Evolutionary conservation across 2,797 vertebrate genomes (phyloP).

Genomic region (Sebastes steindachneri): DNA sequence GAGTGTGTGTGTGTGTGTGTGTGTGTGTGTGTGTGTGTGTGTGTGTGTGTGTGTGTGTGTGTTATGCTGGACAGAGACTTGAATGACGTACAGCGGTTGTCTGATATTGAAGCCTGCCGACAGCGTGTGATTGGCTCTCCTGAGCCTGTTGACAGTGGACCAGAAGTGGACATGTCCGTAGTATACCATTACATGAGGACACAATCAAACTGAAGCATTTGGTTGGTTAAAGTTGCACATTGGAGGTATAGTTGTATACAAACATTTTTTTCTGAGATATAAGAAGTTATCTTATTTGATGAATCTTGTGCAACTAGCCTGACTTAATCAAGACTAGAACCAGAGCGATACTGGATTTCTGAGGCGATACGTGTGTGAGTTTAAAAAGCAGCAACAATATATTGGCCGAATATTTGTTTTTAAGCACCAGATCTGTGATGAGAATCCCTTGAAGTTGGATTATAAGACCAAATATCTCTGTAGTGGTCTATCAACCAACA

Average conservation of each 20-base stretch:
- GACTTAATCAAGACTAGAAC: neutral
- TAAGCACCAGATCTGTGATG: neutral
- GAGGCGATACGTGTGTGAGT: neutral
- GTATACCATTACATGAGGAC: slow-evolving; percentile 64
- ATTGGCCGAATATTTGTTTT: neutral
- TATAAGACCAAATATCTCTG: neutral
- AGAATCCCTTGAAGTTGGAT: neutral
- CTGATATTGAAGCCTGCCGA: neutral
- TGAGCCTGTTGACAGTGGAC: slow-evolving; percentile 1
- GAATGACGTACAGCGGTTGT: neutral
- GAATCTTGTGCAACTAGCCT: neutral
- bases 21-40: slow-evolving; percentile 14
- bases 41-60: no score
- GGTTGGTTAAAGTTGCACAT: slow-evolving; percentile 72
- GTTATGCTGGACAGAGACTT: neutral
- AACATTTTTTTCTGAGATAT: slow-evolving; percentile 12
- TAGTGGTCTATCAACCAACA: neutral
- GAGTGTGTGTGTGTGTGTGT: slow-evolving; percentile 12
- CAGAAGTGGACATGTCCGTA: slow-evolving; percentile 8
- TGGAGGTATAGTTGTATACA: slow-evolving; percentile 16
- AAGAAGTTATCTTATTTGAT: neutral
- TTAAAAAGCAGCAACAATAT: neutral
- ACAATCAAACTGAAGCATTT: slow-evolving; percentile 74
- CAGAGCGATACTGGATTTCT: neutral
- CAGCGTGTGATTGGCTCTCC: slow-evolving; percentile 53